Base-by-base conservation (phyloP, 2,797 vertebrate genomes). In the Potorous gilbertii region DNA sequence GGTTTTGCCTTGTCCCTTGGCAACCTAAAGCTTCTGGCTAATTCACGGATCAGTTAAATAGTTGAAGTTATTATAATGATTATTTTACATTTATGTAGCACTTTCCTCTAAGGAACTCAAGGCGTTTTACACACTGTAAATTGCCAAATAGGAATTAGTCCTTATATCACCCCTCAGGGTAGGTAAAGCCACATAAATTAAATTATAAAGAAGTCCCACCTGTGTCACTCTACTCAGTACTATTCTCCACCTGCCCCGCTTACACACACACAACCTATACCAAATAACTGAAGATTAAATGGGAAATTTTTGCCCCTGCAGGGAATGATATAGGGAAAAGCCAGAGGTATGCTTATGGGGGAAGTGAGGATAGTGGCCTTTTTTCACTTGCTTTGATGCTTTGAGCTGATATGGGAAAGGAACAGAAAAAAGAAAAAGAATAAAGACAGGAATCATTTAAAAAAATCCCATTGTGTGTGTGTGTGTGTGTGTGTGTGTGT, bases 21-120 rank as follows among this genome's bases (percentile, higher is more conserved):
- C 98, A 98, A 97, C 96, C 96, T 98, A 97, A 98, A 98, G 98
- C 98, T 98, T 98, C 97, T 96, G 96, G 96, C 94, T 98, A 98
- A 99, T 98, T 98, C 98, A 98, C 98, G 97, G 96, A 98, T 98
- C 97, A 97, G 94, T 97, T 98, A 98, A 98, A 98, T 97, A 97
- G 97, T 98, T 93, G 94, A 98, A 98, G 95, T 98, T 97, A 97
- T 97, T 94, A 96, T 98, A 97, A 98, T 97, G 96, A 98, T 98
- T 98, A 97, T 98, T 98, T 98, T 98, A 98, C 96, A 97, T 98
- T 98, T 98, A 98, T 97, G 97, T 96, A 96, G 94, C 94, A 96
- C 97, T 98, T 98, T 97, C 92, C 97, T 98, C 97, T 57, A 97
- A 98, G 97, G 96, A 54, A 93, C 96, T 97, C 91, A 95, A 97